Base-by-base conservation (phyloP, 2,888 invertebrate genomes). In the Rhopalosiphum nymphaeae region DNA sequence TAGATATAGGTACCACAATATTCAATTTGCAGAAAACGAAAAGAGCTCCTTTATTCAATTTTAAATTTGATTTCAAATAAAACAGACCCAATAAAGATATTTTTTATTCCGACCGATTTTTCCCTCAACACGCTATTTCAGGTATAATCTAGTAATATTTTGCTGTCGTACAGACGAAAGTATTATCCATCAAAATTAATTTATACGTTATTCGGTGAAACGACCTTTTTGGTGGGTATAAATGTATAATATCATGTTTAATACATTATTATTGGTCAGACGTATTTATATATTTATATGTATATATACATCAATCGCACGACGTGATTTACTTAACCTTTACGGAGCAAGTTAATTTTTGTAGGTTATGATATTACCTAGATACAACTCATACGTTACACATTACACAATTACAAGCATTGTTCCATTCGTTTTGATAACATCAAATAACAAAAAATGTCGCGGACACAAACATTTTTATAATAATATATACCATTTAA, bases 121-220 rank as follows among this genome's bases (percentile, higher is more conserved):
- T 21, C 21, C 36, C 36, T 78, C 36, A 7, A 78, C 78, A 78
- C 78, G 21, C 21, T 9, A 78, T 78, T 21, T 36, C 78, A 7
- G 36, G 36, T 36, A 78, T 36, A 36, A 78, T 36, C 36, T 21
- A 9, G 78, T 78, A 78, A 78, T 78, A 78, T 78, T 78, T 36
- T 78, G 36, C 21, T 36, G 78, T 78, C 78, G 21, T 9, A 36
- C 78, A 36, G n/a, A 86, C n/a, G n/a, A 49, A 44, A 29, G 9
- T 49, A 46, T 86, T 86, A 86, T 86, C 36, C 78, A 21, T 78
- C 86, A 46, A 86, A 86, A 86, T 86, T 86, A 86, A 86, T 86
- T 46, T 49, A 86, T 46, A 46, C 46, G 86, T n/a, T n/a, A 49
- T 86, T 86, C 46, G n/a, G 46, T 86, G 29, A 86, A 86, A 86